A percentile compares a stretch with the other conserved stretches of the same genome.
phyloP scores from a whole-genome alignment of 2,113 vertebrate species.

The Rhynchomys soricoides region DNA sequence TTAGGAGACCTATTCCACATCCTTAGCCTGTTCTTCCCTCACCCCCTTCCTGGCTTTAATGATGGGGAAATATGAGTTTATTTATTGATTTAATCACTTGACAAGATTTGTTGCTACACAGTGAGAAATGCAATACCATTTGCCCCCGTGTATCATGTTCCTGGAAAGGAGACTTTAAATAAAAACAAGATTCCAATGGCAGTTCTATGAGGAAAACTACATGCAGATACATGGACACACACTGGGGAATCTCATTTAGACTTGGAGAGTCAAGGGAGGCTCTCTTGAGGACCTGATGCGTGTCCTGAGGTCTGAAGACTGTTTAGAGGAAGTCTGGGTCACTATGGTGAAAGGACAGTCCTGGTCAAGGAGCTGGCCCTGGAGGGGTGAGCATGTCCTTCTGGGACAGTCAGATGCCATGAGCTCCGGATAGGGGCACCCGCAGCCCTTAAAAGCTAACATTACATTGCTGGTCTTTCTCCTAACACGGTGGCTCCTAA shows the following conservation, averaged over 20 bases:
- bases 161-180: not conserved
- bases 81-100: not conserved
- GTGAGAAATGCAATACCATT: not conserved
- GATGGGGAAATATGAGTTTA: not conserved
- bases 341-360: not conserved
- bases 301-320: not conserved
- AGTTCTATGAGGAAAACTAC: not conserved
- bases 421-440: too few relatives aligned
- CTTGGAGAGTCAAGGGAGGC: not conserved
- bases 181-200: not conserved
- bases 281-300: not conserved
- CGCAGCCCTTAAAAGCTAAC: not conserved
- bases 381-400: not conserved
- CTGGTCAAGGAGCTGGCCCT: not conserved
- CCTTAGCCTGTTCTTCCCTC: not conserved
- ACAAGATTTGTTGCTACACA: not conserved
- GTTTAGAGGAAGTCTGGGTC: not conserved
- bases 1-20: not conserved
- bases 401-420: rapidly evolving
- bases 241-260: not conserved
- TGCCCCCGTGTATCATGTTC: not conserved
- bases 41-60: not conserved
- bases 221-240: not conserved
- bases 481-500: not conserved
- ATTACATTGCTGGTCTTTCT: not conserved